Percentiles rank a stretch among this genome's conserved stretches.
These are phyloP conservation scores for Aegotheles bennettii DNA, from an alignment of 2,113 vertebrate species.

Conservation along the genomic window DNA sequence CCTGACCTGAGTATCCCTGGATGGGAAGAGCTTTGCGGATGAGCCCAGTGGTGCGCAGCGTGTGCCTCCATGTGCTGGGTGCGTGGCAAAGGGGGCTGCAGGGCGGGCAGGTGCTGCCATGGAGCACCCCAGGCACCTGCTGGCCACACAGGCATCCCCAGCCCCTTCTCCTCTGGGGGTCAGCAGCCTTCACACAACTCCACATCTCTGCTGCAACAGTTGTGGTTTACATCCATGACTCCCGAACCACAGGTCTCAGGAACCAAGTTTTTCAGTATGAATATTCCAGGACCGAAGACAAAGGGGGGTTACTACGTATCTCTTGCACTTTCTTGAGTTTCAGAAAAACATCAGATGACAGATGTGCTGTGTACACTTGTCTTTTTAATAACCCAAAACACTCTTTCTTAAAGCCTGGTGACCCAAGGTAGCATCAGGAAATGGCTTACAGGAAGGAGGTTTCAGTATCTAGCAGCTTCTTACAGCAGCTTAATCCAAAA, in stretches of 20 bases:
- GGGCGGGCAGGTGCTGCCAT: accelerated
- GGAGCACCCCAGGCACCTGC: no score
- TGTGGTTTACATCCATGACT: neutral
- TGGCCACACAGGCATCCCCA: neutral
- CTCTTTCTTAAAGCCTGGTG: neutral
- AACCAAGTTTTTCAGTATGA: neutral
- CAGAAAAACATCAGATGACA: neutral
- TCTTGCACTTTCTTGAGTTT: neutral
- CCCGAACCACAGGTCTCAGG: accelerated
- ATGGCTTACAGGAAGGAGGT: neutral
- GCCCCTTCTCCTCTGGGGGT: accelerated
- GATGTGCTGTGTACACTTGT: neutral
- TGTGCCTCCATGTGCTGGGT: neutral
- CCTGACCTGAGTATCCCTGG: neutral
- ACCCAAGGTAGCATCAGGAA: neutral
- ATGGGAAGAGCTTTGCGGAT: neutral
- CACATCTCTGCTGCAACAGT: neutral
- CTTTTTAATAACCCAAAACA: neutral
- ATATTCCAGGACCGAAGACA: neutral
- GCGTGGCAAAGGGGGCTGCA: accelerated
- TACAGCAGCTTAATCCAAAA: neutral
- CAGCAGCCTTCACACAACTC: neutral
- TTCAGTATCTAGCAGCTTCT: neutral
- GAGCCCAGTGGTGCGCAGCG: neutral
- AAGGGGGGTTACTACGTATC: accelerated